These are phyloP conservation scores for Crepidodera aurea DNA, from an alignment of 2,888 invertebrate genomes.

Conservation along the genomic window DNA sequence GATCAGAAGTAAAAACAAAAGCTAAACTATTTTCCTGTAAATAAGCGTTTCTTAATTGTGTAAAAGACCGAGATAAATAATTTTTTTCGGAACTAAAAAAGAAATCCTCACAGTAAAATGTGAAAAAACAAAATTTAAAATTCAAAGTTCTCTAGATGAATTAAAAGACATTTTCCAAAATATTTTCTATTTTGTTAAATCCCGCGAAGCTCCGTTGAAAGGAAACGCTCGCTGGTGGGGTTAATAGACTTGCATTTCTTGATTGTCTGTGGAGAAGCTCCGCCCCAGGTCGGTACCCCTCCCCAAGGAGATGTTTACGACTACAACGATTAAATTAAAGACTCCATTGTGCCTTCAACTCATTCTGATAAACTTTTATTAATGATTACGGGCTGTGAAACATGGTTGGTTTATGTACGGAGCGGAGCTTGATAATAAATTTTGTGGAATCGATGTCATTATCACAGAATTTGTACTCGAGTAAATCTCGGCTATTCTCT, in stretches of 20 bases:
- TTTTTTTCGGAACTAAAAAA: no score
- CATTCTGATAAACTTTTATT: slow-evolving; percentile 49
- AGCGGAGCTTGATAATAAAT: slow-evolving; percentile 14
- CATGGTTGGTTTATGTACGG: slow-evolving; percentile 44
- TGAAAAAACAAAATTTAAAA: no score
- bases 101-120: no score
- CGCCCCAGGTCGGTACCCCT: slow-evolving; percentile 18
- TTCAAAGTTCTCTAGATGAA: no score
- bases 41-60: no score
- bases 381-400: slow-evolving; percentile 51
- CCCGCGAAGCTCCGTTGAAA: not conserved
- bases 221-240: slow-evolving; percentile 14
- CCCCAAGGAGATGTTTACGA: slow-evolving; percentile 31
- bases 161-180: not conserved
- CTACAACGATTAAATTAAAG: slow-evolving; percentile 36
- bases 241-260: slow-evolving; percentile 25
- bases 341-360: slow-evolving; percentile 43
- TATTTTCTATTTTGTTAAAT: not conserved
- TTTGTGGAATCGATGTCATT: slow-evolving; percentile 22
- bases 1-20: no score
- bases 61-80: no score
- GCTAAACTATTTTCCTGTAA: no score
- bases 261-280: slow-evolving; percentile 24
- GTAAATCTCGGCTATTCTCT: slow-evolving; percentile 21
- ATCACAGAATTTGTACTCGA: slow-evolving; percentile 17